A percentile compares a stretch with the other conserved stretches of the same genome.
These are phyloP conservation scores for Cerceris rybyensis DNA, from an alignment of 2,888 invertebrate species.

Conservation along the genomic window DNA sequence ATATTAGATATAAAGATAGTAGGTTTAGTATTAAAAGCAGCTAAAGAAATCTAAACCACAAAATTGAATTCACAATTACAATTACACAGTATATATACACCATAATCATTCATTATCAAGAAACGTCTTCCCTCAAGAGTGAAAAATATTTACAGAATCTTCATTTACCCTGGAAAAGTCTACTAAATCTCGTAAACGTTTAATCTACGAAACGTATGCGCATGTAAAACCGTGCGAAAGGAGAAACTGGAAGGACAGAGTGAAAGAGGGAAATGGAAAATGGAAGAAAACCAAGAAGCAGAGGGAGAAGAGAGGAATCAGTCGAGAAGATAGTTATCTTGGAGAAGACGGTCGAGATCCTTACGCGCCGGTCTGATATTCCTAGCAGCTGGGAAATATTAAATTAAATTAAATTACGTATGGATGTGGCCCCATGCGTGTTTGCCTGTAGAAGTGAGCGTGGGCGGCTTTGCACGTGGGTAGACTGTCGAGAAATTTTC, in stretches of 20 bases:
- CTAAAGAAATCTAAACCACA: too few relatives aligned
- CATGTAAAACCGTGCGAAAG: conserved; percentile 2
- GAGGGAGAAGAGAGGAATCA: conserved; percentile 1
- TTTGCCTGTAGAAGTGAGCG: conserved; percentile 24
- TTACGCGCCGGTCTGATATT: conserved; percentile 48
- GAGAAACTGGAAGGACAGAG: background rate
- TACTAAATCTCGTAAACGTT: background rate
- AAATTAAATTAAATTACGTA: conserved; percentile 61
- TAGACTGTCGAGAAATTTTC: conserved; percentile 56
- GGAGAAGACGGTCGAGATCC: conserved; percentile 24
- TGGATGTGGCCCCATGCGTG: conserved; percentile 25
- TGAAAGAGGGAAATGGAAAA: background rate
- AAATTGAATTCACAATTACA: too few relatives aligned
- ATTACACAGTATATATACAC: too few relatives aligned
- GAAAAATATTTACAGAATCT: background rate
- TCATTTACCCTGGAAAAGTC: background rate
- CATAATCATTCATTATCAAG: too few relatives aligned
- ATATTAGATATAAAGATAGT: too few relatives aligned
- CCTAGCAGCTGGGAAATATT: conserved; percentile 52
- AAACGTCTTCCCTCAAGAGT: background rate
- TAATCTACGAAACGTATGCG: conserved; percentile 21
- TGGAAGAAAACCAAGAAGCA: background rate
- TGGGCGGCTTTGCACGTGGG: conserved; percentile 33
- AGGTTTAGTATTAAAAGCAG: too few relatives aligned
- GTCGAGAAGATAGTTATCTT: background rate